Conservation (phyloP, 2,888 invertebrate species). For the Clitarchus hookeri region DNA sequence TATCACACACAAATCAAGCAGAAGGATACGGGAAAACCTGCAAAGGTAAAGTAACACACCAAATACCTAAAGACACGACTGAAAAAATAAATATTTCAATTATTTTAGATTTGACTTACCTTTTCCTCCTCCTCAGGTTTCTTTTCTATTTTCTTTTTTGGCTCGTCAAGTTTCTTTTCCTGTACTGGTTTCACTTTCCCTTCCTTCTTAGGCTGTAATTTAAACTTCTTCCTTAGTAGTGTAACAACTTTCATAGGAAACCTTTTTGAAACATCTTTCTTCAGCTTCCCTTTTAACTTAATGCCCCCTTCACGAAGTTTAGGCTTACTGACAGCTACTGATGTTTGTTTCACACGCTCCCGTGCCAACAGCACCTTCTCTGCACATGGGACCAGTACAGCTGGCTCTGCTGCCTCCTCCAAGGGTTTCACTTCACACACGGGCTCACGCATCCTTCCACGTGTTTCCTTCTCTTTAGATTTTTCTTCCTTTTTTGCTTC, state of each 20-base stretch:
- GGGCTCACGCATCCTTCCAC: slow-evolving; percentile 31
- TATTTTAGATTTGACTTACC: slow-evolving; percentile 34
- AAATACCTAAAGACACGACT: not conserved
- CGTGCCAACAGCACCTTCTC: not conserved
- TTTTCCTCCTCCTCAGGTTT: slow-evolving; percentile 41
- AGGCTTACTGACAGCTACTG: not conserved
- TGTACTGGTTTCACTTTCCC: not conserved
- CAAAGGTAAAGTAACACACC: not conserved
- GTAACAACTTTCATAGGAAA: slow-evolving; percentile 38
- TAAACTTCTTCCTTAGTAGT: not conserved
- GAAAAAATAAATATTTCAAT: not conserved
- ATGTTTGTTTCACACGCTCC: not conserved
- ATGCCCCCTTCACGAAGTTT: not conserved
- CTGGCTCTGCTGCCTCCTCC: not conserved
- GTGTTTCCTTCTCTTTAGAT: slow-evolving; percentile 34
- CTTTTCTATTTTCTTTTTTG: slow-evolving; percentile 33
- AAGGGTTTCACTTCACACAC: not conserved
- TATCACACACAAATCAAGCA: no score
- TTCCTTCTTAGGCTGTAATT: not conserved
- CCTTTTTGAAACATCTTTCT: slow-evolving; percentile 16
- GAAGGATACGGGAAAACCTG: not conserved
- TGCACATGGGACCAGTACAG: not conserved
- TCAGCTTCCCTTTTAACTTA: not conserved
- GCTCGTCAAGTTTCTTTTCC: slow-evolving; percentile 24
- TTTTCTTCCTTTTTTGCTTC: slow-evolving; percentile 35